A percentile compares a stretch with the other conserved stretches of the same genome.
phyloP scores from a whole-genome alignment of 2,888 invertebrate species.

The Ectemnius lituratus region DNA sequence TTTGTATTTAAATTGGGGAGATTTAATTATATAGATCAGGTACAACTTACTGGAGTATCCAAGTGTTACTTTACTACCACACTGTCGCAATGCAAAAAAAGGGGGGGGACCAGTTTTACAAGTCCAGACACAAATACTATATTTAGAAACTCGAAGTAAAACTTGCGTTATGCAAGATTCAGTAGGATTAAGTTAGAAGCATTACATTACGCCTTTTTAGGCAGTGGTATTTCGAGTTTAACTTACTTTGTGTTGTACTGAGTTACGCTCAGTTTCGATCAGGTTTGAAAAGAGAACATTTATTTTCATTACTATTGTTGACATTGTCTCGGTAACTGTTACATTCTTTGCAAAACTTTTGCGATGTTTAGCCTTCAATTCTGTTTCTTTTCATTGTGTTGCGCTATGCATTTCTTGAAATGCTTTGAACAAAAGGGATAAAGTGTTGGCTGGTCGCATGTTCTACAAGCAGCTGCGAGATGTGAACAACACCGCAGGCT shows the following conservation, averaged over 20 bases:
- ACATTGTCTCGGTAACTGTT: constrained; percentile 1
- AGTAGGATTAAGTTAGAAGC: constrained; percentile 27
- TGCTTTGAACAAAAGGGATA: constrained; percentile 75
- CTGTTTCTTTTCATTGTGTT: constrained; percentile 63
- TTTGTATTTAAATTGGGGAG: too few relatives aligned
- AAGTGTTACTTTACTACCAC: constrained; percentile 15
- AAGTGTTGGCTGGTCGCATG: constrained; percentile 73
- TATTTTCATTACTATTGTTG: too few relatives aligned
- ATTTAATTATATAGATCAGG: constrained; percentile 13
- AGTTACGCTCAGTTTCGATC: too few relatives aligned
- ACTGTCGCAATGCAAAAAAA: constrained; percentile 34
- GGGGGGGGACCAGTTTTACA: constrained; percentile 54
- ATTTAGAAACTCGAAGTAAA: constrained; percentile 56
- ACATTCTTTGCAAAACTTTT: not conserved
- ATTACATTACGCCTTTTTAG: not conserved
- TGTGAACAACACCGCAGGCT: constrained; percentile 75
- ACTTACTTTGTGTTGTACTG: too few relatives aligned
- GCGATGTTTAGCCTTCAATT: constrained; percentile 27
- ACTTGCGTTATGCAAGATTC: constrained; percentile 52
- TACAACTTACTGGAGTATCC: constrained; percentile 23
- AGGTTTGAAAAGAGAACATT: too few relatives aligned
- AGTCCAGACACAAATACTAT: constrained; percentile 50
- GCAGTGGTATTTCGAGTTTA: too few relatives aligned
- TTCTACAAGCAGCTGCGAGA: constrained; percentile 75
- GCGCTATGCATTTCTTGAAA: constrained; percentile 74